Percentiles rank a stretch among this genome's conserved stretches.
Conservation (phyloP, 2,113 vertebrate species). For the Meleagris gallopavo region DNA sequence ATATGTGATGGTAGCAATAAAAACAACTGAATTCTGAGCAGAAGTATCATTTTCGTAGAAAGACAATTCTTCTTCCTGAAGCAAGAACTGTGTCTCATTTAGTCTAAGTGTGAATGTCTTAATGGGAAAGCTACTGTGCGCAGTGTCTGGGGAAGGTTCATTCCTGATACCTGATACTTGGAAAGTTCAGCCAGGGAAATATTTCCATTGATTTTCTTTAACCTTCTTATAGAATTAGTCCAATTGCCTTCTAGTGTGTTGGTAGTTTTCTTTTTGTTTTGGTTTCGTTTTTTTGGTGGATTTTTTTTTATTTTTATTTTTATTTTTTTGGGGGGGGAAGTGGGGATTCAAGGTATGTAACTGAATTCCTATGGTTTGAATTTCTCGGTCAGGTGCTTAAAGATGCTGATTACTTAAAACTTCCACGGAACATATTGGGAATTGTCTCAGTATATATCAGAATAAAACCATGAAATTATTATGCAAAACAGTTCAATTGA, state of each 20-base stretch:
- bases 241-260: neutral
- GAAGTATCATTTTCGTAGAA: neutral
- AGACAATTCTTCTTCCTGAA: neutral
- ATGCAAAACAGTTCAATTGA: constrained; percentile 44
- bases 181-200: neutral
- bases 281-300: neutral
- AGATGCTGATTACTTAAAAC: neutral
- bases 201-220: neutral
- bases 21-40: neutral
- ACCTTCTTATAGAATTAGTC: neutral
- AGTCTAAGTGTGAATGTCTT: neutral
- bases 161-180: neutral
- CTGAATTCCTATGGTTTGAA: neutral
- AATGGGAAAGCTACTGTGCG: neutral
- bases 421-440: neutral
- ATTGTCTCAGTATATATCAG: neutral
- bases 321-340: no score
- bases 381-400: neutral
- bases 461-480: constrained; percentile 35
- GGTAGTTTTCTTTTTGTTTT: neutral
- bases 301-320: no score
- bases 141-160: neutral
- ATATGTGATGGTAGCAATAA: neutral
- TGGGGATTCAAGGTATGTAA: neutral
- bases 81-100: neutral